Percentiles rank a stretch among this genome's conserved stretches.
These are phyloP conservation scores for Nomada ruficornis DNA, from an alignment of 2,888 invertebrate species.

Conservation along the genomic window DNA sequence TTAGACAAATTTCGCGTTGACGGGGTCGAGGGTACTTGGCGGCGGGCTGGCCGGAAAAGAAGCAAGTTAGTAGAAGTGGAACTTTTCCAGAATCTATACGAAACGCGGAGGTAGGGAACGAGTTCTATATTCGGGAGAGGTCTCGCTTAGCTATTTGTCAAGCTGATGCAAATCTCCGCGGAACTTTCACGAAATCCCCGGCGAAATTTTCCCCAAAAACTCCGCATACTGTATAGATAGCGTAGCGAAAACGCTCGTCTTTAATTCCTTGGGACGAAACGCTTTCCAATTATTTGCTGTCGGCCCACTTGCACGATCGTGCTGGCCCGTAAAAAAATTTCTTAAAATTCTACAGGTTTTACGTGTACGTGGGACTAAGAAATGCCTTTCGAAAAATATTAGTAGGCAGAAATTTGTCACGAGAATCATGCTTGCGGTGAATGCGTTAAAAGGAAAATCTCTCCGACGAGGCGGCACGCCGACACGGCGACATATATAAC, in stretches of 20 bases:
- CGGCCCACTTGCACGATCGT: too few species aligned
- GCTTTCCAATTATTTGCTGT: not conserved
- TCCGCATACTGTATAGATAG: constrained; percentile 13
- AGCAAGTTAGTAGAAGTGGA: constrained; percentile 73
- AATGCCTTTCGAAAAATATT: too few species aligned
- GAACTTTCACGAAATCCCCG: constrained; percentile 49
- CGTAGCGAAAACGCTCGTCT: constrained; percentile 2
- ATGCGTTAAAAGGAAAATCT: constrained; percentile 22
- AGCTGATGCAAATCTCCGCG: constrained; percentile 74
- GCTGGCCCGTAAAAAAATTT: too few species aligned
- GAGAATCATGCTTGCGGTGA: too few species aligned
- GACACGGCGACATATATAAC: constrained; percentile 23
- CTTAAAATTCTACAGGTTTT: not conserved
- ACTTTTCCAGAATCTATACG: constrained; percentile 72
- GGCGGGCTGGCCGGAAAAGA: constrained; percentile 24
- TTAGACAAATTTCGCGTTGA: constrained; percentile 69
- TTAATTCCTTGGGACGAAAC: not conserved
- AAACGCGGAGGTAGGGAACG: constrained; percentile 28
- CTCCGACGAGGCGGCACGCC: not conserved
- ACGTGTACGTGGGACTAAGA: not conserved
- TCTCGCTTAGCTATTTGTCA: constrained; percentile 78
- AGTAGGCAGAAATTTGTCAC: too few species aligned
- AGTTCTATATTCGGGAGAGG: constrained; percentile 67
- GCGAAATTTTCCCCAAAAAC: constrained; percentile 48
- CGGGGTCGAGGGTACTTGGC: constrained; percentile 2